Base-by-base conservation (phyloP, 2,797 vertebrate species). In the Pseudochirops corinnae region DNA sequence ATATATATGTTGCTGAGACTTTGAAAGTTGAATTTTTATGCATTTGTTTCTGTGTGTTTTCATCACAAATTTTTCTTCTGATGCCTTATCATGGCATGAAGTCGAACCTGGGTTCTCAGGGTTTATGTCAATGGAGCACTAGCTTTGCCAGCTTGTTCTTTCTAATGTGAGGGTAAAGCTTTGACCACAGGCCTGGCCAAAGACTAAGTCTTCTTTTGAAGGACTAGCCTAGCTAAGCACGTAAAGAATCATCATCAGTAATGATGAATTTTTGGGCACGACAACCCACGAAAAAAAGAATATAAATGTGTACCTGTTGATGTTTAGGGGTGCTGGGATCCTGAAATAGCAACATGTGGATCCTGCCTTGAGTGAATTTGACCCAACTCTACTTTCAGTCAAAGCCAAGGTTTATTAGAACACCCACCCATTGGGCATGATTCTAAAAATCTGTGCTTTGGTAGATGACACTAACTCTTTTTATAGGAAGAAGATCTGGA, bases 1-100 rank as follows among this genome's bases (percentile, higher is more conserved):
- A 87, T 91, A 94, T 92, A 92, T 90, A 55, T 90, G 4, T 74
- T 93, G 39, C 62, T 90, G 33, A 60, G 57, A 92, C 21, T 46
- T 46, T 82, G 39, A n/a, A 46, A 82, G 21, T 26, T 82, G 21
- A 24, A 82, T 82, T 82, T 67, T 46, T 82, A 46, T 46, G 3
- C 74, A 82, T 46, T 82, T 82, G 39, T 82, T 46, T 46, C 39
- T 67, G 6, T 5, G 2, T 46, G 11, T 82, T 82, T 82, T 46
- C 39, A 26, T 39, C 21, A 46, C 21, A 46, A 82, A 82, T 24
- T 82, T 3, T 82, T 82, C 18, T 0, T 82, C 21, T 82, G 67
- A 74, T 74, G 33, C 14, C 33, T 67, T 18, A 67, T 82, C 21
- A 46, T 46, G 9, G 39, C 7, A 24, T 26, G 3, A 46, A 46